Percentiles rank a stretch among this genome's conserved stretches.
phyloP scores from a whole-genome alignment of 2,888 invertebrate species.

The Sisyra nigra region DNA sequence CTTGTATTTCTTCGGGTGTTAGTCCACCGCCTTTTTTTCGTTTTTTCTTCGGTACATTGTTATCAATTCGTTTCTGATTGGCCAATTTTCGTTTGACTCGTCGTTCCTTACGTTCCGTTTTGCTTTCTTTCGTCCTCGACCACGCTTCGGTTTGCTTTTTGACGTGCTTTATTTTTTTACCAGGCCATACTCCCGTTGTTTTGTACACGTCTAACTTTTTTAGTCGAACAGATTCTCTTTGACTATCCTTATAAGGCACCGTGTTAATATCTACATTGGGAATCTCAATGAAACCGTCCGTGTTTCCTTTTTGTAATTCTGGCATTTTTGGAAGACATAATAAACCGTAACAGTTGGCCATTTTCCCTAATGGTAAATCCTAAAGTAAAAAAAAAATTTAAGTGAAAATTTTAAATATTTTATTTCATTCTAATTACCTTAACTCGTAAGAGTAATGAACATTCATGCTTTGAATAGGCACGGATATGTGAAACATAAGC shows the following conservation, averaged over 20 bases:
- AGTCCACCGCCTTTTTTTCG: conserved; percentile 33
- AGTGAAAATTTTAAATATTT: no score
- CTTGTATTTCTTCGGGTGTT: conserved; percentile 56
- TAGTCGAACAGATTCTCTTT: conserved; percentile 55
- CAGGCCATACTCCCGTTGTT: conserved; percentile 41
- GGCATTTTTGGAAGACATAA: conserved; percentile 90
- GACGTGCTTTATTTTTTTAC: conserved; percentile 24
- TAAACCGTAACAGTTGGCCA: conserved; percentile 82
- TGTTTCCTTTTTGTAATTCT: conserved; percentile 58
- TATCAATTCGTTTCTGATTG: conserved; percentile 30
- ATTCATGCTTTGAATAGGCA: conserved; percentile 92
- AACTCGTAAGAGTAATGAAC: conserved; percentile 68
- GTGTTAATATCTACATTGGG: conserved; percentile 51
- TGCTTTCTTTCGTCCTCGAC: conserved; percentile 59
- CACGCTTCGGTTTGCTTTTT: conserved; percentile 54
- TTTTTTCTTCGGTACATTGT: conserved; percentile 25
- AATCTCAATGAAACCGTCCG: conserved; percentile 35
- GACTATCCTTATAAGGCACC: conserved; percentile 64
- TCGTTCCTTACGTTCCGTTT: conserved; percentile 45
- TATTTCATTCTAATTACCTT: conserved; percentile 39
- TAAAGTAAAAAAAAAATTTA: conserved; percentile 18
- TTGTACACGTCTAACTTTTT: conserved; percentile 53
- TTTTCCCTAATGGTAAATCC: conserved; percentile 66
- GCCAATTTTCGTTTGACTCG: conserved; percentile 43
- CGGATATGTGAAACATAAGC: conserved; percentile 94